phyloP scores from a whole-genome alignment of 1,140 invertebrate genomes.

The Musca domestica region DNA sequence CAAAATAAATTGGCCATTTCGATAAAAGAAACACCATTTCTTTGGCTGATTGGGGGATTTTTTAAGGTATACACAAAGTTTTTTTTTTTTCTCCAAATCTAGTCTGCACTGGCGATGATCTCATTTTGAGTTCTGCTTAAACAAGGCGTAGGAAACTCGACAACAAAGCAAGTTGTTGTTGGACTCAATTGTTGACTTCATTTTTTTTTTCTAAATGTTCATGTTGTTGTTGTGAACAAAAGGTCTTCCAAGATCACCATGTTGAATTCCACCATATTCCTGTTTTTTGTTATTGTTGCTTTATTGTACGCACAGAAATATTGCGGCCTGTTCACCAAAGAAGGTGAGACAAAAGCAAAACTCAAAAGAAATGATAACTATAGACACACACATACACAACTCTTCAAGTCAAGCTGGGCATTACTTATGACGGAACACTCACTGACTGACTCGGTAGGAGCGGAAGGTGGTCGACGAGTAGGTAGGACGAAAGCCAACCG shows the following conservation, averaged over 20 bases:
- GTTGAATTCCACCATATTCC: too few relatives aligned
- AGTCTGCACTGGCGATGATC: slow-evolving; percentile 13
- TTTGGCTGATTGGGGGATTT: neutral
- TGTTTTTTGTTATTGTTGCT: neutral
- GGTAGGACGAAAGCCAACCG: neutral
- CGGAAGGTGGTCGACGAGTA: neutral
- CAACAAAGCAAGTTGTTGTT: too few relatives aligned
- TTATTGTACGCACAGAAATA: slow-evolving; percentile 1
- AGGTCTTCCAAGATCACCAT: slow-evolving; percentile 11
- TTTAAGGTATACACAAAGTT: neutral
- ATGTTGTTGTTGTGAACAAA: too few relatives aligned
- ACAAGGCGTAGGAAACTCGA: too few relatives aligned
- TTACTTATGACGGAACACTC: too few relatives aligned
- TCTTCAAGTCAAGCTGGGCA: too few relatives aligned
- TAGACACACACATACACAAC: neutral
- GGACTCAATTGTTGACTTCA: slow-evolving; percentile 5
- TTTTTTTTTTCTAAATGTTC: neutral
- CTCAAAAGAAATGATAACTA: neutral
- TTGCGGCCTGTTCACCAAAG: neutral
- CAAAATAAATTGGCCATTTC: slow-evolving; percentile 6
- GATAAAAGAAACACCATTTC: too few relatives aligned
- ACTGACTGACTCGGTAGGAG: neutral
- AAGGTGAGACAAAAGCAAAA: slow-evolving; percentile 17
- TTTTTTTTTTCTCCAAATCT: too few relatives aligned
- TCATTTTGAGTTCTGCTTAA: neutral